Base-by-base conservation (phyloP, 2,113 vertebrate genomes). In the Galbula dea region DNA sequence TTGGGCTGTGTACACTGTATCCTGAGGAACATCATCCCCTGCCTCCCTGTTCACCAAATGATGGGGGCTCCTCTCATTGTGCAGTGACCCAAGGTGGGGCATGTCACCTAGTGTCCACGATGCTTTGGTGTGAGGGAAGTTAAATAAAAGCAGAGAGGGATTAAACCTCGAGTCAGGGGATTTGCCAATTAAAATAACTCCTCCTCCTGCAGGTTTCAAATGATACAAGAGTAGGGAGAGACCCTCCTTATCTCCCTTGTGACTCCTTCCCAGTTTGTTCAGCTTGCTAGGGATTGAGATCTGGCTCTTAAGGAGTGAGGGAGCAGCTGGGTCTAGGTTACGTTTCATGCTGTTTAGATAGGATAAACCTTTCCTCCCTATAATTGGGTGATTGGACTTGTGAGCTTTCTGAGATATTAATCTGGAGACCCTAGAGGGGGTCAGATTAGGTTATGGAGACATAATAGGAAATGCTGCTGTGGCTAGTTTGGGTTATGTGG, bases 381-480 rank as follows among this genome's bases (percentile, higher is more conserved):
- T 97, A 97, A 97, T 92, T 96, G 96, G 91, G 89, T 95, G 95
- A 94, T 77, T 95, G 95, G 90, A 88, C 59, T 89, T 94, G 80
- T 79, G 73, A 97, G 89, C 90, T 93, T 96, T 97, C 96, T 89
- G 87, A 92, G 95, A 97, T 97, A 90, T 95, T 95, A 92, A 98
- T 97, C 95, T 96, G 78, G 62, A 94, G 82, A 89, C 63, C 55
- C 46, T 66, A 15, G 88, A 94, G 95, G 94, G 93, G 95, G 93
- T 97, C 96, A 95, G 83, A 94, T 95, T 95, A 95, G 95, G 95
- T 96, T 96, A 93, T 89, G 65, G 97, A 98, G 97, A 97, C 97
- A 97, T 94, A 98, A 97, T 98, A 97, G 97, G 95, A 97, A 97
- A 94, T 96, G 57, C 54, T 91, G 72, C 90, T 97, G 86, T 82